A percentile compares a stretch with the other conserved stretches of the same genome.
Conservation (phyloP, 2,797 vertebrate genomes). For the Mormyrus hasselquistii region DNA sequence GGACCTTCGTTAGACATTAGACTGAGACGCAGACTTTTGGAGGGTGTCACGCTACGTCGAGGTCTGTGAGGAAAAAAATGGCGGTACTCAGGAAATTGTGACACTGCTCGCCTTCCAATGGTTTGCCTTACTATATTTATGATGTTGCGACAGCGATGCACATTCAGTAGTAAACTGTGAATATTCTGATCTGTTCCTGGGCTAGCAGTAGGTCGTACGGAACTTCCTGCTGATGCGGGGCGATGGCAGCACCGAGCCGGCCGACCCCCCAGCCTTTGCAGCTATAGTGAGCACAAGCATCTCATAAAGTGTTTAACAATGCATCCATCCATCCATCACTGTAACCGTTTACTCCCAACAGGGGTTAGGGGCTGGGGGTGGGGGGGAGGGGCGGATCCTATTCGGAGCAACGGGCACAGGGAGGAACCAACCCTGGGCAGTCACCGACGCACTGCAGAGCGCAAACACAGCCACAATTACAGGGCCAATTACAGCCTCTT, state of each 20-base stretch:
- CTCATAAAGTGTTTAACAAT: neutral
- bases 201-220: neutral
- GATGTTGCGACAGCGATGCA: neutral
- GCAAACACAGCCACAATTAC: neutral
- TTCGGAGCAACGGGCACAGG: neutral
- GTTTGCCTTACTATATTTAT: neutral
- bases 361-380: too few species aligned
- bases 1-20: neutral
- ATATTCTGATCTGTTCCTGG: neutral
- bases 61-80: neutral
- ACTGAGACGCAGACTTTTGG: neutral
- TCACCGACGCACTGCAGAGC: neutral
- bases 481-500: neutral
- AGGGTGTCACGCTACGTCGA: neutral
- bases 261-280: neutral
- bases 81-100: neutral
- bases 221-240: neutral
- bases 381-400: too few species aligned
- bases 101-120: neutral
- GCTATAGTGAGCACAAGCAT: neutral
- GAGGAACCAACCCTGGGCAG: neutral
- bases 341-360: neutral
- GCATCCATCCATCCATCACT: neutral
- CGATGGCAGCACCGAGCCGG: neutral
- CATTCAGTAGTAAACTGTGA: neutral